Conservation (phyloP, 2,888 invertebrate species). For the Cephus nigrinus region DNA sequence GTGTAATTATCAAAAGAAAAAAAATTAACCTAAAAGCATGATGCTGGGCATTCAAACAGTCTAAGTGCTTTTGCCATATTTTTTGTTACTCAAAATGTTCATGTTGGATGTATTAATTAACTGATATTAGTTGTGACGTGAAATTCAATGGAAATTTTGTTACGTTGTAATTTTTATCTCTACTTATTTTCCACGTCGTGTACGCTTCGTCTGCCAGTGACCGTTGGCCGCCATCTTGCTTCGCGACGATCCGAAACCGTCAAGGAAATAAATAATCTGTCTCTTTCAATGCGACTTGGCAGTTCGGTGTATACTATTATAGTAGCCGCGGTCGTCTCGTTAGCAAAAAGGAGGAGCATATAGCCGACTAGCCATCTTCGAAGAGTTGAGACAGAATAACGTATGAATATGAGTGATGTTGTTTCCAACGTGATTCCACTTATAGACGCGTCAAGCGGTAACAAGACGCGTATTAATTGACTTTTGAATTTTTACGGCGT, state of each 20-base stretch:
- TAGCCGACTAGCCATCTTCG: conserved; percentile 19
- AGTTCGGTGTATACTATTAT: conserved; percentile 43
- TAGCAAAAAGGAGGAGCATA: conserved; percentile 47
- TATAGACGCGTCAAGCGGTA: conserved; percentile 61
- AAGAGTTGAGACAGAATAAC: conserved; percentile 46
- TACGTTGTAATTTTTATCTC: not conserved
- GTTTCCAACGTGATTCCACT: conserved; percentile 55
- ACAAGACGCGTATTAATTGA: conserved; percentile 63
- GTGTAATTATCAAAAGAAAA: not conserved
- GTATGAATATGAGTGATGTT: conserved; percentile 60
- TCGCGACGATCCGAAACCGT: not conserved
- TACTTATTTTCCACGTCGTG: not conserved
- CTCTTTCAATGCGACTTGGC: conserved; percentile 30
- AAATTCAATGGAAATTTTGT: too few species aligned
- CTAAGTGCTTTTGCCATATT: not conserved
- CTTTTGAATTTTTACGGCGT: conserved; percentile 52
- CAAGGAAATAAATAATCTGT: conserved; percentile 2
- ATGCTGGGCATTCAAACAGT: not conserved
- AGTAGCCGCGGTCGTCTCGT: conserved; percentile 48
- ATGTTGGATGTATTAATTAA: not conserved
- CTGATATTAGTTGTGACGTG: not conserved
- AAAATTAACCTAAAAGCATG: not conserved
- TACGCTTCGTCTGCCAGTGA: not conserved
- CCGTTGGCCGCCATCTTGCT: not conserved
- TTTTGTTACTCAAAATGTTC: not conserved